A percentile compares a stretch with the other conserved stretches of the same genome.
These are phyloP conservation scores for Leptinotarsa tumamoca DNA, from an alignment of 2,888 invertebrate species.

Conservation along the genomic window DNA sequence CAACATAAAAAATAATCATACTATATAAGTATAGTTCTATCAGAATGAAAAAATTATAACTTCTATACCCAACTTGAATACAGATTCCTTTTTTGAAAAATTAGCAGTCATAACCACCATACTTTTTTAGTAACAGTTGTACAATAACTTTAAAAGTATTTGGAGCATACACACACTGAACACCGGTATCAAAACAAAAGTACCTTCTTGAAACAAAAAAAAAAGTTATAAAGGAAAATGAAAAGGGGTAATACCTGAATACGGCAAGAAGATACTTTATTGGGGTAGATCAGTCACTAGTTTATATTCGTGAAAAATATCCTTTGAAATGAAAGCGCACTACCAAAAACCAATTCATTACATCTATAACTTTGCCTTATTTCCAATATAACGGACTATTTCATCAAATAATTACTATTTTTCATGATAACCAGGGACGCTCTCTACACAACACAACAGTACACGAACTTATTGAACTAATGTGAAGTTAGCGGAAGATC, in stretches of 20 bases:
- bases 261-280: constrained; percentile 25
- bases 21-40: neutral
- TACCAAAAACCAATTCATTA: constrained; percentile 35
- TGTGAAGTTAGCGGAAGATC: constrained; percentile 42
- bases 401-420: constrained; percentile 40
- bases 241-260: constrained; percentile 17
- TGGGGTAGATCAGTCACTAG: constrained; percentile 48
- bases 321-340: constrained; percentile 36
- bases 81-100: constrained; percentile 14
- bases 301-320: constrained; percentile 37
- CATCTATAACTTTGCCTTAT: constrained; percentile 30
- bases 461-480: constrained; percentile 39
- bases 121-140: neutral
- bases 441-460: constrained; percentile 50
- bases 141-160: too few species aligned
- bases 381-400: constrained; percentile 22
- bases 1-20: neutral
- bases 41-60: neutral
- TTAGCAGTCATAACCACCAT: constrained; percentile 16
- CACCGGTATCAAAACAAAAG: too few species aligned
- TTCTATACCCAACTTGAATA: neutral
- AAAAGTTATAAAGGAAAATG: neutral
- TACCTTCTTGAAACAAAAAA: neutral
- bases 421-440: constrained; percentile 54
- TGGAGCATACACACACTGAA: too few species aligned